phyloP scores from a whole-genome alignment of 1,140 invertebrate species.

The Solen grandis region DNA sequence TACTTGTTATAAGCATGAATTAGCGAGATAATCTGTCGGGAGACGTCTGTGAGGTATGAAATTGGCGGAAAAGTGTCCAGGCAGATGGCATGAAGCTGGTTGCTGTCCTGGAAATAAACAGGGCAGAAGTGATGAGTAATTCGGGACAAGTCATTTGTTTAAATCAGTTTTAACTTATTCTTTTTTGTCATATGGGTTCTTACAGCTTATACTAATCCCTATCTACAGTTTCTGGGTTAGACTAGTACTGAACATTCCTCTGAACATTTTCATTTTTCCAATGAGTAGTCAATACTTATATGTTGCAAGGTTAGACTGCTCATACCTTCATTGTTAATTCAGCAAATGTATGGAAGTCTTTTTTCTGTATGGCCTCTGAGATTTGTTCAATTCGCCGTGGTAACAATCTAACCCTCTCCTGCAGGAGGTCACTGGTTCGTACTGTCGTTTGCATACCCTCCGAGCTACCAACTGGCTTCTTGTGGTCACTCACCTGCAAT shows the following conservation, averaged over 20 bases:
- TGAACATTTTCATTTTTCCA: too few relatives aligned
- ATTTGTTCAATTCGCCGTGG: constrained; percentile 87
- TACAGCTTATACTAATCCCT: too few relatives aligned
- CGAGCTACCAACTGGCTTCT: constrained; percentile 94
- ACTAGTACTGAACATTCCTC: too few relatives aligned
- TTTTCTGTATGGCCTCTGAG: constrained; percentile 88
- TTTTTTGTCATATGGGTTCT: too few relatives aligned
- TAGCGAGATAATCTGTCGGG: constrained; percentile 89
- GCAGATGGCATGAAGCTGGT: constrained; percentile 97
- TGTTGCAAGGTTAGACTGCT: too few relatives aligned
- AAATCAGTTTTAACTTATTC: too few relatives aligned
- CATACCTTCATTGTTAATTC: constrained; percentile 94
- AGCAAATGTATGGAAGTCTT: constrained; percentile 94
- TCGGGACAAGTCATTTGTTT: too few relatives aligned
- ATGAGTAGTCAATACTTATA: too few relatives aligned
- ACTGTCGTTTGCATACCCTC: constrained; percentile 93
- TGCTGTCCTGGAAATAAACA: constrained; percentile 92
- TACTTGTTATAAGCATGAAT: constrained; percentile 91
- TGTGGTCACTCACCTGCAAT: constrained; percentile 87
- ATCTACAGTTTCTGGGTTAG: too few relatives aligned
- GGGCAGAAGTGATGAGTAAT: too few relatives aligned
- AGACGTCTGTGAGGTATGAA: constrained; percentile 94
- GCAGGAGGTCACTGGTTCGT: constrained; percentile 91
- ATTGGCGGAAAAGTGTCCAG: constrained; percentile 97
- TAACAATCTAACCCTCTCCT: constrained; percentile 88